Conservation (phyloP, 2,797 vertebrate genomes). For the Aulostomus chinensis region DNA sequence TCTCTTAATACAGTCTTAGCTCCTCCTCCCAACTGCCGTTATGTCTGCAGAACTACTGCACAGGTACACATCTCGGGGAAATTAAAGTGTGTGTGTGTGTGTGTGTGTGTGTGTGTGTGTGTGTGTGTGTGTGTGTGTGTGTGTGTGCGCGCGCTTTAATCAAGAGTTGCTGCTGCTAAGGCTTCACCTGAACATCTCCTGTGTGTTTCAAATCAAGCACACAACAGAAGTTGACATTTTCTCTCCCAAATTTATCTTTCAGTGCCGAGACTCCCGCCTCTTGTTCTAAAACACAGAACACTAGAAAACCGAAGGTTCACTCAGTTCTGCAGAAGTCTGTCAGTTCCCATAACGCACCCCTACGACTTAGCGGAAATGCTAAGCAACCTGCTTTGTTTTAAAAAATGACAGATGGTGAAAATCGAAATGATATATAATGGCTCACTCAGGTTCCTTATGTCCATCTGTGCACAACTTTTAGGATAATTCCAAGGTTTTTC, state of each 20-base stretch:
- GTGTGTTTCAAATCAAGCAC: constrained; percentile 54
- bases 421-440: constrained; percentile 9
- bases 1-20: no score
- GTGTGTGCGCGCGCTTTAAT: background rate
- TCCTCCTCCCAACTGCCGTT: no score
- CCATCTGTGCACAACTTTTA: background rate
- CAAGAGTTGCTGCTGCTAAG: constrained; percentile 7
- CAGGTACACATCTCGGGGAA: no score
- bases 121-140: background rate
- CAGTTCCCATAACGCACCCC: constrained; percentile 46
- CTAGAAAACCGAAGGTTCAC: constrained; percentile 45
- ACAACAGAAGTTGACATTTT: constrained; percentile 76
- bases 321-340: constrained; percentile 58
- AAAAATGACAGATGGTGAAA: constrained; percentile 25
- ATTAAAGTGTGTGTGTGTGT: background rate
- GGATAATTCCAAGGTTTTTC: no score
- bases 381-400: constrained; percentile 40
- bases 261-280: constrained; percentile 36
- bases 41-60: no score
- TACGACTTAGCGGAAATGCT: constrained; percentile 52
- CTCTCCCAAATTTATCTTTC: constrained; percentile 66
- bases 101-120: background rate
- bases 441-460: background rate
- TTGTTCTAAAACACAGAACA: constrained; percentile 44
- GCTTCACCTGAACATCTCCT: constrained; percentile 53